Percentiles rank a stretch among this genome's conserved stretches.
These are phyloP conservation scores for Dipodomys stephensi DNA, from an alignment of 2,113 vertebrate species.

Conservation along the genomic window DNA sequence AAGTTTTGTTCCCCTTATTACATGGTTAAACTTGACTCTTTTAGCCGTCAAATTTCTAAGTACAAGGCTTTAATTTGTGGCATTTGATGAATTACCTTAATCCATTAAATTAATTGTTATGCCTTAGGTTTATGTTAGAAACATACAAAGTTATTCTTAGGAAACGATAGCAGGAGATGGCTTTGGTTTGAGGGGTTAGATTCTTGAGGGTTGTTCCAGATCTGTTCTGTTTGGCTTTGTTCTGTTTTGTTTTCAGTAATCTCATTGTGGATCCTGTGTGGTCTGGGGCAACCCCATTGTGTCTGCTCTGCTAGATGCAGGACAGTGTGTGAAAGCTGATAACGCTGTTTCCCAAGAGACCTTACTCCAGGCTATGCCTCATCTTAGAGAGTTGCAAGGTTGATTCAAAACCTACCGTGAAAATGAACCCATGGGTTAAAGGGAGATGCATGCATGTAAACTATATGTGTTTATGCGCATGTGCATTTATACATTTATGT, in stretches of 20 bases:
- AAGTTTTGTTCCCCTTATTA: background rate
- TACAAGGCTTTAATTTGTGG: conserved; percentile 25
- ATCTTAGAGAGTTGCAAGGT: background rate
- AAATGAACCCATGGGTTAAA: background rate
- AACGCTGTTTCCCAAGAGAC: background rate
- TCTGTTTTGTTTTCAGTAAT: background rate
- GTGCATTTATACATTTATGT: background rate
- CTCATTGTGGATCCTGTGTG: background rate
- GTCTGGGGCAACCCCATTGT: background rate
- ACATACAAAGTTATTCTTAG: conserved; percentile 1
- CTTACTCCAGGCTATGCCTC: background rate
- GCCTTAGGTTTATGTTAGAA: conserved; percentile 33
- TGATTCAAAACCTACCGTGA: background rate
- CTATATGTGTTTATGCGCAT: background rate
- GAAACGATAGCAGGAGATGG: background rate
- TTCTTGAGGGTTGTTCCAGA: background rate
- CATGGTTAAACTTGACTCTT: background rate
- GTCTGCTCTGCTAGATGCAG: background rate
- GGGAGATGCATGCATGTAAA: background rate
- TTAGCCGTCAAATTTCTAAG: conserved; percentile 19
- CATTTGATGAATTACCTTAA: conserved; percentile 7
- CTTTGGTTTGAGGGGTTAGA: background rate
- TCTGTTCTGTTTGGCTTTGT: background rate
- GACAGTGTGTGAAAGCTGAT: background rate
- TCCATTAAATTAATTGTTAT: conserved; percentile 24